Conservation (phyloP, 1,140 invertebrate species). For the Bombus soroeensis region DNA sequence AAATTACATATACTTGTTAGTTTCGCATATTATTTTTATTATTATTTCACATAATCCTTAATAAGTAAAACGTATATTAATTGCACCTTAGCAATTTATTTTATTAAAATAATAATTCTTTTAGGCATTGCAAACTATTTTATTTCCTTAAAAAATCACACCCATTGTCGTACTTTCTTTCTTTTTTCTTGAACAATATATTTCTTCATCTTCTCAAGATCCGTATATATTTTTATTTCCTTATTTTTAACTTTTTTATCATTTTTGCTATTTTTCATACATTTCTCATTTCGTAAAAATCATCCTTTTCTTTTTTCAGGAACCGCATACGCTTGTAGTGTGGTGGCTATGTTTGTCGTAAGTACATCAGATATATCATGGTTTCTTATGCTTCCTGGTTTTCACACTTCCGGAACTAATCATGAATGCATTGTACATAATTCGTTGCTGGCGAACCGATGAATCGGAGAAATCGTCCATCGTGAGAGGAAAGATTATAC, state of each 20-base stretch:
- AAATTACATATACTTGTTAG: background rate
- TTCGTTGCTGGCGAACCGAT: background rate
- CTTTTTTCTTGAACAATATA: background rate
- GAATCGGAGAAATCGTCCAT: background rate
- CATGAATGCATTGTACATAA: conserved; percentile 16
- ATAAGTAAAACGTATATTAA: background rate
- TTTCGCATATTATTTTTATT: background rate
- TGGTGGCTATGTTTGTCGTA: conserved; percentile 64
- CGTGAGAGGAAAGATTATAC: conserved; percentile 1
- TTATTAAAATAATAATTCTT: background rate
- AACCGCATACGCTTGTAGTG: conserved; percentile 49
- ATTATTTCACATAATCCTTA: background rate
- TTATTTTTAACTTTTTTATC: background rate
- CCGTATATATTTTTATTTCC: background rate
- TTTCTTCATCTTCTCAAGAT: background rate
- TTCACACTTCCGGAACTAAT: conserved; percentile 37
- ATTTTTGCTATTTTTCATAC: background rate
- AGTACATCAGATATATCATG: conserved; percentile 44
- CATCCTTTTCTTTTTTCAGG: conserved; percentile 57
- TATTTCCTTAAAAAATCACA: too few relatives aligned
- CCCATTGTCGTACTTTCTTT: background rate
- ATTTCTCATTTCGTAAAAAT: background rate
- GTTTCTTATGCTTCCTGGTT: conserved; percentile 34
- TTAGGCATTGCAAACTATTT: background rate
- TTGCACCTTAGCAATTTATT: background rate